Base-by-base conservation (phyloP, 2,797 vertebrate genomes). In the Eulemur albifrons region DNA sequence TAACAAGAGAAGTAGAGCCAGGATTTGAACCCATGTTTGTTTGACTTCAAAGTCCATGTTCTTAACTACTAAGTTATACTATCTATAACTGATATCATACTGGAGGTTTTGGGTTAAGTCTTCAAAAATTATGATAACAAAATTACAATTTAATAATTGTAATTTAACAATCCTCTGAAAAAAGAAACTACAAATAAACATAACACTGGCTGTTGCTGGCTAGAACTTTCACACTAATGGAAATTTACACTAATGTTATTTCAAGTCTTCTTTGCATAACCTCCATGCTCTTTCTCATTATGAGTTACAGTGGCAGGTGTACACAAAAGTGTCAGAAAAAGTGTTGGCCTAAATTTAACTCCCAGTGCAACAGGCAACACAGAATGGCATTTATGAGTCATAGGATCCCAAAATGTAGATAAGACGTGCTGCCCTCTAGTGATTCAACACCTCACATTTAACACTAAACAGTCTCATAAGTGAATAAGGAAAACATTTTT, bases 401-500 rank as follows among this genome's bases (percentile, higher is more conserved):
- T 0, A n/a, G 57, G 50, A 8, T 18, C 50, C 61, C 8, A n/a
- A n/a, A 13, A 52, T 3, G 11, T 59, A 82, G 87, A 97, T 54
- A 69, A 90, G 61, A 88, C 25, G 87, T 97, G 97, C 98, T 98
- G 98, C 98, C 98, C 98, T 96, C 99, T 98, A 35, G 97, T 96
- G 98, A 96, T 93, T 88, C 81, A 40, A n/a, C 83, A 77, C 48
- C 54, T 86, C 48, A 61, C 52, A 52, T 40, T 85, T 81, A 75
- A 81, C 40, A 45, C 1, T 14, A 48, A 94, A 25, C 5, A 14
- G 83, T 77, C 65, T 80, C 10, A 5, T 27, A 63, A 75, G 59
- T 17, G 32, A 70, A 45, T 25, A 15, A 91, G 25, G 32, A 65
- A 89, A 88, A 59, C 4, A 2, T 25, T 4, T 70, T 35, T 89